Evolutionary conservation across 2,113 vertebrate species (phyloP).

Genomic region (Speoplatyrhinus poulsoni): DNA sequence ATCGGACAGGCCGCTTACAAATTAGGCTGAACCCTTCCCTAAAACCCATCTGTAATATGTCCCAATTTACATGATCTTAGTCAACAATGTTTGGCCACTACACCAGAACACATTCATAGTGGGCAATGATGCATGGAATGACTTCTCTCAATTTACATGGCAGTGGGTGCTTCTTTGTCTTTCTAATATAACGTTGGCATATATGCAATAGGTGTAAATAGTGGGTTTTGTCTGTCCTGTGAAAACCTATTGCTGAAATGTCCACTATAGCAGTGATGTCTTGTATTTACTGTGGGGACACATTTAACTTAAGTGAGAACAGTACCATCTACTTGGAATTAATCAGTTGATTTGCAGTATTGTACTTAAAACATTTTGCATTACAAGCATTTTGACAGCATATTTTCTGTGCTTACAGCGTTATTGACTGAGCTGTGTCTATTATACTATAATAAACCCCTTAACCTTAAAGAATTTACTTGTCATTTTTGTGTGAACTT

Average conservation of each 20-base stretch:
- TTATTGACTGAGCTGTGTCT: constrained; percentile 22
- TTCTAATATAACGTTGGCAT: too few species aligned
- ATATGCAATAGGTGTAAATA: too few species aligned
- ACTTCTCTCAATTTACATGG: too few species aligned
- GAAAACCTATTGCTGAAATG: background rate
- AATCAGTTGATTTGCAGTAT: background rate
- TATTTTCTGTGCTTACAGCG: constrained; percentile 10
- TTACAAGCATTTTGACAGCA: background rate
- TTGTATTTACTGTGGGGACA: constrained; percentile 1
- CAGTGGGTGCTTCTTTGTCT: too few species aligned
- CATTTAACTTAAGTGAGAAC: background rate
- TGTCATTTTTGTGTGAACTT: constrained; percentile 77
- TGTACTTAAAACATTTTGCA: background rate
- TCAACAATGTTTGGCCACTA: too few species aligned
- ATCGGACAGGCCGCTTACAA: too few species aligned
- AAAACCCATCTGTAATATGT: too few species aligned
- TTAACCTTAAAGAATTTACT: constrained; percentile 35
- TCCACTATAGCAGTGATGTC: background rate
- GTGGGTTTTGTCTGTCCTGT: too few species aligned
- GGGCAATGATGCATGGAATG: too few species aligned
- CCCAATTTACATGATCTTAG: too few species aligned
- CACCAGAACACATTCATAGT: too few species aligned
- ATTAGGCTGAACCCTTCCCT: too few species aligned
- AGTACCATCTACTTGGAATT: background rate
- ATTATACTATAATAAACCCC: constrained; percentile 60